Conservation (phyloP, 1,140 invertebrate genomes). For the Macrosteles quadrilineatus region DNA sequence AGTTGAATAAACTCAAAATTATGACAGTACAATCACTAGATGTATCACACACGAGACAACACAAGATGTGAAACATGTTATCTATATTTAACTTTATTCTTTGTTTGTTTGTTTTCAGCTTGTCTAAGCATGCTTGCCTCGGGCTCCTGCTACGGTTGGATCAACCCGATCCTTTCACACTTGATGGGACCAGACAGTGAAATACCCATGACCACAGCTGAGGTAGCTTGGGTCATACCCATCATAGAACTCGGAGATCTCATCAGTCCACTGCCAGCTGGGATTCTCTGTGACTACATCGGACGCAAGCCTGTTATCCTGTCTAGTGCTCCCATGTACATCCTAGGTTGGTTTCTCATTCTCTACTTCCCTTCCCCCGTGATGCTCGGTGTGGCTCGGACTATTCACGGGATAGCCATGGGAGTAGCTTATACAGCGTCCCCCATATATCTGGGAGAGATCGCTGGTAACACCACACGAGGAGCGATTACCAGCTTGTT, state of each 20-base stretch:
- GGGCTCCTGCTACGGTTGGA: constrained; percentile 56
- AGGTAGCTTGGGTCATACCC: constrained; percentile 49
- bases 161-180: constrained; percentile 59
- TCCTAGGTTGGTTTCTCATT: constrained; percentile 56
- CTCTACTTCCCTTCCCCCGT: not conserved
- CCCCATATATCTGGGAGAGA: constrained; percentile 65
- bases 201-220: constrained; percentile 56
- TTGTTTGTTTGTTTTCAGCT: no score
- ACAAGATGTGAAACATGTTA: no score
- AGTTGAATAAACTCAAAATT: no score
- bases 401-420: constrained; percentile 61
- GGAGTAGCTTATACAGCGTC: constrained; percentile 55
- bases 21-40: no score
- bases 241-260: constrained; percentile 38
- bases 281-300: constrained; percentile 63
- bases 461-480: constrained; percentile 60
- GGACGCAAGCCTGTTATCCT: constrained; percentile 72
- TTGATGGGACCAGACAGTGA: constrained; percentile 52
- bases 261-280: constrained; percentile 41
- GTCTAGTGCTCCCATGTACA: constrained; percentile 60
- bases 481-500: constrained; percentile 66
- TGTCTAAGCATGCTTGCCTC: constrained; percentile 46
- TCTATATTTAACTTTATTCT: no score
- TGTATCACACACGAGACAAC: no score
- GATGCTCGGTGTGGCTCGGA: constrained; percentile 30